Evolutionary conservation across 2,797 vertebrate genomes (phyloP).

Genomic region (Benthosema pterotum): DNA sequence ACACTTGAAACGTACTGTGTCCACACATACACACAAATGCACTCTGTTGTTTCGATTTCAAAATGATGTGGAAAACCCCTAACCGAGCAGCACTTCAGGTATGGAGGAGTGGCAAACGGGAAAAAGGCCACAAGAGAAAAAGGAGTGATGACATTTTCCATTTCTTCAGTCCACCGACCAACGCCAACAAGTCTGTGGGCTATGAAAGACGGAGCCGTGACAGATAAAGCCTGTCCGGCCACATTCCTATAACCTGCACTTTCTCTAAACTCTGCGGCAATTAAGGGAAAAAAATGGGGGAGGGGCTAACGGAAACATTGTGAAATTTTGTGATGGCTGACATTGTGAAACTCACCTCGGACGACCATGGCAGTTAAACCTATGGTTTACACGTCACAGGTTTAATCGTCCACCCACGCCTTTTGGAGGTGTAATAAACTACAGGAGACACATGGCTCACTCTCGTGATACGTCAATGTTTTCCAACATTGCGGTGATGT

Average conservation of each 20-base stretch:
- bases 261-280: neutral
- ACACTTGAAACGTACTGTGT: too few relatives aligned
- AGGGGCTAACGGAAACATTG: constrained; percentile 33
- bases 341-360: constrained; percentile 13
- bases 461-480: neutral
- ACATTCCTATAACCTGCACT: constrained; percentile 43
- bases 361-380: neutral
- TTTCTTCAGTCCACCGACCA: constrained; percentile 1
- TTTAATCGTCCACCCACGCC: neutral
- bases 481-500: neutral
- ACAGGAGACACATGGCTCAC: neutral
- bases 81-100: constrained; percentile 23
- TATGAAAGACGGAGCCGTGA: constrained; percentile 28
- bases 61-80: constrained; percentile 30
- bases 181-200: constrained; percentile 24
- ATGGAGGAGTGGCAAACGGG: constrained; percentile 7
- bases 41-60: neutral
- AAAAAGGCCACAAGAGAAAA: constrained; percentile 5
- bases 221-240: constrained; percentile 34
- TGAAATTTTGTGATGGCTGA: constrained; percentile 40
- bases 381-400: neutral
- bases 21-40: too few relatives aligned
- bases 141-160: constrained; percentile 28
- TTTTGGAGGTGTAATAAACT: neutral
- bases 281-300: constrained; percentile 30